Conservation (phyloP, 2,113 vertebrate species). For the Platichthys flesus region DNA sequence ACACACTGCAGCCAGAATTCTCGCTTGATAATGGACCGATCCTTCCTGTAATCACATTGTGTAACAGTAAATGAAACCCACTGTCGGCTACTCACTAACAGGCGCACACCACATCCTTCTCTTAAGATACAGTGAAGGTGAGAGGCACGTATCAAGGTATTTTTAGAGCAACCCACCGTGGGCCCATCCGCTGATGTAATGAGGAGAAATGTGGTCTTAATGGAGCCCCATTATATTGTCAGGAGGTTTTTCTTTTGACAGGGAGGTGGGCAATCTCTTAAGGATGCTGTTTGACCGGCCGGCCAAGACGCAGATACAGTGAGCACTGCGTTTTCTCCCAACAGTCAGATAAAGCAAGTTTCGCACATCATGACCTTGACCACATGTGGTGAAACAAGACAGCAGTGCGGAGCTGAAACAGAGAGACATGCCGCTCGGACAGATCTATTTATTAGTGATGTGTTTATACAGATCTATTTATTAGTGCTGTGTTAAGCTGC, state of each 20-base stretch:
- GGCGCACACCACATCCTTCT: not conserved
- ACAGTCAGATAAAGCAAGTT: not conserved
- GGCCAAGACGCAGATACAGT: slow-evolving; percentile 19
- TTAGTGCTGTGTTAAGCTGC: too few species aligned
- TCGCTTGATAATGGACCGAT: slow-evolving; percentile 18
- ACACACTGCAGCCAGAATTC: not conserved
- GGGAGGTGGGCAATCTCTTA: not conserved
- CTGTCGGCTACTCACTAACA: slow-evolving; percentile 4
- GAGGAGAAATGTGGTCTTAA: slow-evolving; percentile 63
- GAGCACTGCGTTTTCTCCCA: not conserved
- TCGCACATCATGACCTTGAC: slow-evolving; percentile 39
- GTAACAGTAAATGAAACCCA: slow-evolving; percentile 12
- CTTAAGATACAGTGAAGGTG: slow-evolving; percentile 48
- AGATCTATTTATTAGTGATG: too few species aligned
- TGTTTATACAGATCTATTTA: too few species aligned
- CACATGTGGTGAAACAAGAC: slow-evolving; percentile 1
- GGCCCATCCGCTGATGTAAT: slow-evolving; percentile 71
- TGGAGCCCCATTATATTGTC: slow-evolving; percentile 53
- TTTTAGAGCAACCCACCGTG: slow-evolving; percentile 53
- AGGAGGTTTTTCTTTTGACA: slow-evolving; percentile 30
- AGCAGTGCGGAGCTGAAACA: too few species aligned
- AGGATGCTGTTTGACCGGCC: too few species aligned
- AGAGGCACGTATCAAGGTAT: slow-evolving; percentile 44
- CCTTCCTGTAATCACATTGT: slow-evolving; percentile 24
- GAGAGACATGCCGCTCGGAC: too few species aligned